A percentile compares a stretch with the other conserved stretches of the same genome.
phyloP scores from a whole-genome alignment of 64 coral and sea anemone genomes.

The Montipora foliosa region DNA sequence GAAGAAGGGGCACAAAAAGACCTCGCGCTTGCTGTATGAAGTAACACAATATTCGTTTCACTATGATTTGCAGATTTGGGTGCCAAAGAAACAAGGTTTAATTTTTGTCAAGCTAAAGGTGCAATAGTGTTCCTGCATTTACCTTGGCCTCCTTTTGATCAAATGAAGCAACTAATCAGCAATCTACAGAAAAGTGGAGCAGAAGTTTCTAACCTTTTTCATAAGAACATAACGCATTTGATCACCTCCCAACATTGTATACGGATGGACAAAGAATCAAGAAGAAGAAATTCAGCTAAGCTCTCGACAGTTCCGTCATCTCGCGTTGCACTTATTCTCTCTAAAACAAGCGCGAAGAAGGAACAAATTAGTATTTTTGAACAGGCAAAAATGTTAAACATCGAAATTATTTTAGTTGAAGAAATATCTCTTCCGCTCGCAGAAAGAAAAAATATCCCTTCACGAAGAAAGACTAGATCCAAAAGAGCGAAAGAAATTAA shows the following conservation, averaged over 20 bases:
- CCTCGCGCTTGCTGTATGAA: too few species aligned
- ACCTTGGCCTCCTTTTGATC: too few species aligned
- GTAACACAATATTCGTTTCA: too few species aligned
- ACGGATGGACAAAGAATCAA: background rate
- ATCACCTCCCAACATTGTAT: background rate
- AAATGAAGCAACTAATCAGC: too few species aligned
- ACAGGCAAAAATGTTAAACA: background rate
- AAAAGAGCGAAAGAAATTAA: background rate
- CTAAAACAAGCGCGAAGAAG: background rate
- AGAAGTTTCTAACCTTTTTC: background rate
- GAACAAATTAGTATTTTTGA: background rate
- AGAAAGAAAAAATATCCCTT: background rate
- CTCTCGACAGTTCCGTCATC: background rate
- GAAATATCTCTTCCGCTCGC: background rate
- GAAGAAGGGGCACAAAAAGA: too few species aligned
- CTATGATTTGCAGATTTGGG: too few species aligned
- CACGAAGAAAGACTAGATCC: background rate
- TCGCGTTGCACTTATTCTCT: background rate
- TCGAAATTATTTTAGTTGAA: conserved; percentile 5
- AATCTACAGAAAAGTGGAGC: background rate
- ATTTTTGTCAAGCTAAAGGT: too few species aligned
- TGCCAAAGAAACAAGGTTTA: too few species aligned
- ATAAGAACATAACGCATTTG: background rate
- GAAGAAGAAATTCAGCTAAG: background rate
- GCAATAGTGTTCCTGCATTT: too few species aligned